phyloP scores from a whole-genome alignment of 37 sponge, comb jelly and placozoan genomes.

The Spongia lamella region DNA sequence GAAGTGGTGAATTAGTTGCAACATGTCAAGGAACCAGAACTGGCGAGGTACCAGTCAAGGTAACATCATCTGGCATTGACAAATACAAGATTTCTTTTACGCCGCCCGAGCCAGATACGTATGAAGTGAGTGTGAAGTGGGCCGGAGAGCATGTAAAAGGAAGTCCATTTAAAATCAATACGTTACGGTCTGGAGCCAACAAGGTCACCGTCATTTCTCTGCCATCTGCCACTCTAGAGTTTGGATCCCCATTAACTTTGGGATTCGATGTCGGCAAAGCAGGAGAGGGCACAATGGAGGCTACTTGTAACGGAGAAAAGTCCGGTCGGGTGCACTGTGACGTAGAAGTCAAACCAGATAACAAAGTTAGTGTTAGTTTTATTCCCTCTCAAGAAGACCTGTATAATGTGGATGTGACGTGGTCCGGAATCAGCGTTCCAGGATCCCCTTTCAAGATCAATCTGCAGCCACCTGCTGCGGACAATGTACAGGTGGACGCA shows the following conservation, averaged over 20 bases:
- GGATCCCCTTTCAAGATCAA: conserved; percentile 76
- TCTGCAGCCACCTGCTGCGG: conserved; percentile 43
- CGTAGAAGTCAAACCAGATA: conserved; percentile 40
- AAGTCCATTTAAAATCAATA: conserved; percentile 75
- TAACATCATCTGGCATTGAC: conserved; percentile 8
- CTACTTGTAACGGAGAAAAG: conserved; percentile 48
- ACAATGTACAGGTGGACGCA: conserved; percentile 39
- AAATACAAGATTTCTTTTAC: conserved; percentile 46
- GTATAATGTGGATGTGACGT: conserved; percentile 59
- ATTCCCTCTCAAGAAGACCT: conserved; percentile 41
- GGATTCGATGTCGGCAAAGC: conserved; percentile 38
- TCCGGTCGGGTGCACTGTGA: conserved; percentile 52
- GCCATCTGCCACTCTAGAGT: conserved; percentile 38
- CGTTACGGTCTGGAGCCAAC: conserved; percentile 41
- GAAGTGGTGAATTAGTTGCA: conserved; percentile 61
- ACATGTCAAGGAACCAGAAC: conserved; percentile 44
- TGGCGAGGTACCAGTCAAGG: conserved; percentile 45
- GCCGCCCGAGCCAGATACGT: conserved; percentile 55
- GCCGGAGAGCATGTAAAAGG: conserved; percentile 61
- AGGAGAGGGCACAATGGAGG: conserved; percentile 66
- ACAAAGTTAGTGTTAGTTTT: conserved; percentile 41
- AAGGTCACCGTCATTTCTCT: conserved; percentile 60
- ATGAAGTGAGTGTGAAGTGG: conserved; percentile 54
- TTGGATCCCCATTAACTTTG: conserved; percentile 54
- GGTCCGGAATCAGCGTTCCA: conserved; percentile 43